Evolutionary conservation across 2,888 invertebrate species (phyloP).

Genomic region (Boloria euphrosyne): DNA sequence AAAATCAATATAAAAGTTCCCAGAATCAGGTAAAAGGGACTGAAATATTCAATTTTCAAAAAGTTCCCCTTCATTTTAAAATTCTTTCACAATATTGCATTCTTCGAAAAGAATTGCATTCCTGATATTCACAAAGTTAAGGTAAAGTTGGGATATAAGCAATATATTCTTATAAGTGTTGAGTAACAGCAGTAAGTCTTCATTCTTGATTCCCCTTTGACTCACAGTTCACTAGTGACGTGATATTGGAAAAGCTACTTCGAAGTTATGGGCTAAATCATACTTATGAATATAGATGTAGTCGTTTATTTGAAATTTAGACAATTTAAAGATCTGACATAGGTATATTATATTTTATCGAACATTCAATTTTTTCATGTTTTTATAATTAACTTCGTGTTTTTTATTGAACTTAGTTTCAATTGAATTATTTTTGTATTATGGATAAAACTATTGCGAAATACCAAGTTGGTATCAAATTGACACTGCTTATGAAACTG

Average conservation of each 20-base stretch:
- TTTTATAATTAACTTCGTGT: too few species aligned
- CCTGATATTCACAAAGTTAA: conserved; percentile 1
- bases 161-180: conserved; percentile 74
- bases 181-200: conserved; percentile 64
- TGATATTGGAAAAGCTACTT: conserved; percentile 48
- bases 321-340: conserved; percentile 3
- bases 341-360: background rate
- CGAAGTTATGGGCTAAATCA: conserved; percentile 31
- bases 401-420: too few species aligned
- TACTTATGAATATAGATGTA: conserved; percentile 32
- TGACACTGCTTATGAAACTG: too few species aligned
- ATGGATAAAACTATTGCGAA: too few species aligned
- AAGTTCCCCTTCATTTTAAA: too few species aligned
- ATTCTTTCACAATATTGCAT: background rate
- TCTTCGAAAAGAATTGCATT: background rate
- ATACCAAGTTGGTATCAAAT: too few species aligned
- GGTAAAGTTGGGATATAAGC: conserved; percentile 51
- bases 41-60: background rate
- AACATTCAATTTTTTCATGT: too few species aligned
- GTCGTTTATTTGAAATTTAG: conserved; percentile 11
- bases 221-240: conserved; percentile 47
- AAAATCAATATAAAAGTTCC: too few species aligned
- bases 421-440: too few species aligned
- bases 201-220: conserved; percentile 53
- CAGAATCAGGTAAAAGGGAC: background rate